A percentile compares a stretch with the other conserved stretches of the same genome.
These are phyloP conservation scores for Lathronympha strigana DNA, from an alignment of 2,888 invertebrate genomes.

Conservation along the genomic window DNA sequence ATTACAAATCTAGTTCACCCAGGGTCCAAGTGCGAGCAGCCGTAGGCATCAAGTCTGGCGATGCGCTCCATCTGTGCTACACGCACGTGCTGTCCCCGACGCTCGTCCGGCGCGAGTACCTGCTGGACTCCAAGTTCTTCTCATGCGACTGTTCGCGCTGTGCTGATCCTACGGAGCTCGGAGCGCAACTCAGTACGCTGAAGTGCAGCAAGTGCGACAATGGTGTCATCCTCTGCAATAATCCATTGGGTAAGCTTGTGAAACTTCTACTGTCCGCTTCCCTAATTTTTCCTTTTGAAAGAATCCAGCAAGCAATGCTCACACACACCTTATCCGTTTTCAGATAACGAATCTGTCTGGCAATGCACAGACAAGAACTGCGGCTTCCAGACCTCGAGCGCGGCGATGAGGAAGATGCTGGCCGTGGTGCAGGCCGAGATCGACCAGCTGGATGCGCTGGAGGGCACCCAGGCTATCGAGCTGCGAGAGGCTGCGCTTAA, in stretches of 20 bases:
- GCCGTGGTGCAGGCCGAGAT: conserved; percentile 87
- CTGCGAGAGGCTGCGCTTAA: conserved; percentile 85
- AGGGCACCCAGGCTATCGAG: conserved; percentile 85
- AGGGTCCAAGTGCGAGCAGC: conserved; percentile 89
- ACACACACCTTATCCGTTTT: no score
- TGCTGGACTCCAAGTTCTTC: conserved; percentile 91
- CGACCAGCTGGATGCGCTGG: conserved; percentile 85
- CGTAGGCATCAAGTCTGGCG: conserved; percentile 85
- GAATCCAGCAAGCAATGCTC: no score
- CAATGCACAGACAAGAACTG: conserved; percentile 87
- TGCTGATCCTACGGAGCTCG: conserved; percentile 91
- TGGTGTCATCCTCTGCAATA: conserved; percentile 86
- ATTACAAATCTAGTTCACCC: conserved; percentile 14
- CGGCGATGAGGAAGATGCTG: conserved; percentile 85
- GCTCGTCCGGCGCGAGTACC: conserved; percentile 86
- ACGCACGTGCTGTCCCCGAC: conserved; percentile 91
- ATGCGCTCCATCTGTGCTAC: conserved; percentile 89
- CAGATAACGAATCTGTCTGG: conserved; percentile 86
- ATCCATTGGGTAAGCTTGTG: conserved; percentile 85
- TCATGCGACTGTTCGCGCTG: conserved; percentile 90
- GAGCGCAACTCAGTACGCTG: conserved; percentile 90
- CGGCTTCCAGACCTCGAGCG: conserved; percentile 85
- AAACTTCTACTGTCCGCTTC: no score
- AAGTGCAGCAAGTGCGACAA: conserved; percentile 91
- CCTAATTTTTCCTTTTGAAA: no score